Conservation (phyloP, 2,797 vertebrate genomes). For the Syngnathus rostellatus region DNA sequence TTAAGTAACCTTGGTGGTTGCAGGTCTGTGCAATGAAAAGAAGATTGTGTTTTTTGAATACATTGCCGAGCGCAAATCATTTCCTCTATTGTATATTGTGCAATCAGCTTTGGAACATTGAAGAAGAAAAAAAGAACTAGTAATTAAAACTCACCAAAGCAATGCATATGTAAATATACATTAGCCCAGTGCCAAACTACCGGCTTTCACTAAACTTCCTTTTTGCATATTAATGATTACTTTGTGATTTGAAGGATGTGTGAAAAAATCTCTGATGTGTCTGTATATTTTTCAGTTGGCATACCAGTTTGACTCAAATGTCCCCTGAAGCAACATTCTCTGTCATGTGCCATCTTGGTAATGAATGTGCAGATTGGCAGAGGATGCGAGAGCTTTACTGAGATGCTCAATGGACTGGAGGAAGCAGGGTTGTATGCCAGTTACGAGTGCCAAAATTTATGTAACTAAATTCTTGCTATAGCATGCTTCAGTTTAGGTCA, state of each 20-base stretch:
- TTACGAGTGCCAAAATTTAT: not conserved
- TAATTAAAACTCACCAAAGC: not conserved
- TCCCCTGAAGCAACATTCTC: not conserved
- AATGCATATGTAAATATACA: not conserved
- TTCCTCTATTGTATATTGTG: not conserved
- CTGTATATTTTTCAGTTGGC: conserved; percentile 1
- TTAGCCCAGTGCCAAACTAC: not conserved
- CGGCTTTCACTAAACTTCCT: not conserved
- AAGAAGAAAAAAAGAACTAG: not conserved
- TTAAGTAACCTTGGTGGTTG: not conserved
- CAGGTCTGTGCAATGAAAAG: not conserved
- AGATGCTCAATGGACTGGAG: conserved; percentile 4
- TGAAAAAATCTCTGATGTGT: not conserved
- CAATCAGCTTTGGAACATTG: not conserved
- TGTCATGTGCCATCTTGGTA: not conserved
- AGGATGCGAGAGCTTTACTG: conserved; percentile 1
- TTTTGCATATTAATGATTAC: not conserved
- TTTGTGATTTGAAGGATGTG: not conserved
- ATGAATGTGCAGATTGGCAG: conserved; percentile 8
- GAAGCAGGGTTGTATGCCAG: conserved; percentile 5
- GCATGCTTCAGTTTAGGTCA: not conserved
- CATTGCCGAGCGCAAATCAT: not conserved
- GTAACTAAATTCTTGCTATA: not conserved
- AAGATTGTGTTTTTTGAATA: not conserved
- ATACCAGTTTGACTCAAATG: not conserved